Percentiles rank a stretch among this genome's conserved stretches.
Evolutionary conservation across 1,140 invertebrate genomes (phyloP).

Genomic region (Mamestra configurata): DNA sequence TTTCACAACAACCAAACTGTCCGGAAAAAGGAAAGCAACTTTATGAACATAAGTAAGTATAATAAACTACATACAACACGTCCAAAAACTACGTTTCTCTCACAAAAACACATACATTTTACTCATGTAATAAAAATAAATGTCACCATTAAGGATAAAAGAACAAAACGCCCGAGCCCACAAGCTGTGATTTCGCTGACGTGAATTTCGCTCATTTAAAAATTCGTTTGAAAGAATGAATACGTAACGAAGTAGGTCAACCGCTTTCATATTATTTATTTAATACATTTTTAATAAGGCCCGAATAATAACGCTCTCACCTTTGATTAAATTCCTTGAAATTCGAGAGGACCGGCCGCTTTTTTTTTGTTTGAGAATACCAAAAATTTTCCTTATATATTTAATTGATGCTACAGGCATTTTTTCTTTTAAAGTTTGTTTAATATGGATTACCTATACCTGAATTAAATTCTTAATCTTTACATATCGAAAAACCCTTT

Average conservation of each 20-base stretch:
- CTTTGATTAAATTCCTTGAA: constrained; percentile 21
- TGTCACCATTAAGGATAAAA: constrained; percentile 1
- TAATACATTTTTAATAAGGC: constrained; percentile 19
- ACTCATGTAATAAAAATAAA: not conserved
- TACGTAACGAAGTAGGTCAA: constrained; percentile 33
- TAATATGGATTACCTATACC: no score
- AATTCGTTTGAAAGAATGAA: constrained; percentile 25
- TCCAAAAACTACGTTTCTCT: no score
- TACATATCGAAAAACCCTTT: not conserved
- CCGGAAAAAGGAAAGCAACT: no score
- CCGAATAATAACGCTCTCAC: not conserved
- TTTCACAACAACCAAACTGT: no score
- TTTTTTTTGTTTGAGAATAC: not conserved
- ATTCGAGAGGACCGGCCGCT: not conserved
- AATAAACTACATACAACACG: no score
- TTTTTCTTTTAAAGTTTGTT: no score
- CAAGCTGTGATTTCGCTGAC: not conserved
- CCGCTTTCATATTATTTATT: constrained; percentile 19
- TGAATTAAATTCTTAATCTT: no score
- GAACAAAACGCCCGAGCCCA: not conserved
- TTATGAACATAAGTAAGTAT: no score
- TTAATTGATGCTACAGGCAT: no score
- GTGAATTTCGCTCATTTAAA: constrained; percentile 22
- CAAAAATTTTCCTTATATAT: no score
- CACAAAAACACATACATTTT: no score